Evolutionary conservation across 2,888 invertebrate species (phyloP).

Genomic region (Caradrina clavipalpis): DNA sequence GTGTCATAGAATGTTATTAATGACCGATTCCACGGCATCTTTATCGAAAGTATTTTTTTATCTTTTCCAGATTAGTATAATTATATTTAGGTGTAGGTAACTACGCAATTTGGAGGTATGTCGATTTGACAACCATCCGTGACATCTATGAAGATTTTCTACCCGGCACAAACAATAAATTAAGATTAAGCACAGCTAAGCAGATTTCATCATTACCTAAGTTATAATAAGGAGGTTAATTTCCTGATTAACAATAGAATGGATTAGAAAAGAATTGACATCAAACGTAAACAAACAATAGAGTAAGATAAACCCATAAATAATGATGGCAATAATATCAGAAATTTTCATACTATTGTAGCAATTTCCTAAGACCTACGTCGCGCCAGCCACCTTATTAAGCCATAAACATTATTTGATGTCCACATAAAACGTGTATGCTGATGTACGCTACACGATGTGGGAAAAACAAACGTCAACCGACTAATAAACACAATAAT

Average conservation of each 20-base stretch:
- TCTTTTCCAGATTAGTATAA: constrained; percentile 19
- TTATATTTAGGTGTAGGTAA: constrained; percentile 3
- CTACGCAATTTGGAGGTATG: constrained; percentile 1
- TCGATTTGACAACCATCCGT: not conserved
- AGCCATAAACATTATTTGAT: constrained; percentile 29
- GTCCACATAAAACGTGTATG: constrained; percentile 6
- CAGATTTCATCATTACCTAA: too few species aligned
- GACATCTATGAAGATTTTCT: too few species aligned
- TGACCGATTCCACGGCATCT: constrained; percentile 18
- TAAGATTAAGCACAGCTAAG: too few species aligned
- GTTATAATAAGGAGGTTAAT: not conserved
- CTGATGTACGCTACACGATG: not conserved
- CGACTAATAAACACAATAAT: constrained; percentile 14
- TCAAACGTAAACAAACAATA: constrained; percentile 1
- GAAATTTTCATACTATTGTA: constrained; percentile 1
- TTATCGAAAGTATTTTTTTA: constrained; percentile 19
- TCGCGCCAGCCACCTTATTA: not conserved
- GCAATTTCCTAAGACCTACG: constrained; percentile 1
- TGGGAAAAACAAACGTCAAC: constrained; percentile 23
- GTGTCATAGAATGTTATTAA: constrained; percentile 11
- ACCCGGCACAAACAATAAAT: too few species aligned
- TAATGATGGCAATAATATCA: constrained; percentile 5
- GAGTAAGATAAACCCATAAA: not conserved
- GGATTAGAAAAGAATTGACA: not conserved
- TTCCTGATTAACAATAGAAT: not conserved